phyloP scores from a whole-genome alignment of 1,140 invertebrate species.

The Brachionus calyciflorus region DNA sequence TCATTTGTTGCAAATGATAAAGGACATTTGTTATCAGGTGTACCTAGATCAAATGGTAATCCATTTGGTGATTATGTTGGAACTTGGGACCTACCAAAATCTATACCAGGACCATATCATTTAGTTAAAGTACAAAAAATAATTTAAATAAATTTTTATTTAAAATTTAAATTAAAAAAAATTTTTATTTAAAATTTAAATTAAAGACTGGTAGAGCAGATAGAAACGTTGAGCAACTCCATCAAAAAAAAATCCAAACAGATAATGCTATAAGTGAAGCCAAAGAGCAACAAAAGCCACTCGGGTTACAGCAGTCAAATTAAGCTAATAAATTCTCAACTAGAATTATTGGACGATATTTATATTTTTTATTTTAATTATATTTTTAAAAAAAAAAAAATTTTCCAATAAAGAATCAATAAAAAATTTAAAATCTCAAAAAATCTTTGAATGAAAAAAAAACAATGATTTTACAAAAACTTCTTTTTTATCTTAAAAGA shows the following conservation, averaged over 20 bases:
- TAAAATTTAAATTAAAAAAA: background rate
- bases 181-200: background rate
- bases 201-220: constrained; percentile 29
- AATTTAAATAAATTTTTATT: no score
- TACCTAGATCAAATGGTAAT: constrained; percentile 53
- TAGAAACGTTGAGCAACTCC: background rate
- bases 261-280: background rate
- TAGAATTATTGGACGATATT: no score
- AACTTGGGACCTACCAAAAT: constrained; percentile 58
- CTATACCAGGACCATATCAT: constrained; percentile 44
- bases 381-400: no score
- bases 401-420: no score
- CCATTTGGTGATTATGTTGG: constrained; percentile 60
- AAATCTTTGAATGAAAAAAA: no score
- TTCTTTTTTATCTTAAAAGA: no score
- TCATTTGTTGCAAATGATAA: constrained; percentile 54
- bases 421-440: no score
- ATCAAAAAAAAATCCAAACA: background rate
- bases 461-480: no score
- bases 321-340: background rate
- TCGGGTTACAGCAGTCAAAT: background rate
- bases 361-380: no score
- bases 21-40: constrained; percentile 55
- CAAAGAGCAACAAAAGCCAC: background rate
- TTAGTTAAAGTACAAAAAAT: constrained; percentile 19